Evolutionary conservation across 2,888 invertebrate genomes (phyloP), one percentile per base, ranked within the genome.

Genomic region (Choreutis nemorana): DNA sequence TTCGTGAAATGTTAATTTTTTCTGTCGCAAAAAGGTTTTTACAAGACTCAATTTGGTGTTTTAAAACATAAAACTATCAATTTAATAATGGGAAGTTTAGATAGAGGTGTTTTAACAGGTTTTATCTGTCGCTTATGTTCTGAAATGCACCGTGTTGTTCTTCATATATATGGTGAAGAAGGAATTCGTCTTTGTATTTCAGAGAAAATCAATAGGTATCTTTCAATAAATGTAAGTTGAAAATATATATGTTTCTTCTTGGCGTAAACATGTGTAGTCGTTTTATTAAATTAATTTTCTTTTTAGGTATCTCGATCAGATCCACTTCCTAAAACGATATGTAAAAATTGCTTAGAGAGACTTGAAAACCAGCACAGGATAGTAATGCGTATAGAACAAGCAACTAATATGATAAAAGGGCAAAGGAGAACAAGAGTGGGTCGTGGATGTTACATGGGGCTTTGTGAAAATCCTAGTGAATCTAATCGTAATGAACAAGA

Each of bases 61-160:
- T n/a, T n/a, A n/a, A n/a, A 6, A 18, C 18, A 18, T 18, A 18
- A 6, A 18, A 18, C 18, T 18, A 8, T 18, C 8, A n/a, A 18
- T 18, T 30, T 33, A 9, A 68, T 48, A 50, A 91, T 92, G 92
- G 92, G 92, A 26, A 91, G 91, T 57, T 84, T 89, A 48, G 89
- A 88, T 47, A 86, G 86, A 71, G 91, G 89, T 29, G 83, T 89
- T 44, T 83, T 91, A 51, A 88, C 90, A 29, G 91, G 91, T 42
- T 92, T 90, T 75, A 86, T 92, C 54, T 92, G 92, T 70, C 85
- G 91, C 54, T 81, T 92, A 36, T 92, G 92, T 64, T 91, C 91
- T 16, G 90, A 90, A 81, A 89, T 90, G 86, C 91, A 91, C 67
- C 84, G 87, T 56, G 86, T 85, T 50, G 91, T 91, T 31, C 85